These are phyloP conservation scores for Chunga burmeisteri DNA, from an alignment of 2,113 vertebrate species.

Conservation along the genomic window DNA sequence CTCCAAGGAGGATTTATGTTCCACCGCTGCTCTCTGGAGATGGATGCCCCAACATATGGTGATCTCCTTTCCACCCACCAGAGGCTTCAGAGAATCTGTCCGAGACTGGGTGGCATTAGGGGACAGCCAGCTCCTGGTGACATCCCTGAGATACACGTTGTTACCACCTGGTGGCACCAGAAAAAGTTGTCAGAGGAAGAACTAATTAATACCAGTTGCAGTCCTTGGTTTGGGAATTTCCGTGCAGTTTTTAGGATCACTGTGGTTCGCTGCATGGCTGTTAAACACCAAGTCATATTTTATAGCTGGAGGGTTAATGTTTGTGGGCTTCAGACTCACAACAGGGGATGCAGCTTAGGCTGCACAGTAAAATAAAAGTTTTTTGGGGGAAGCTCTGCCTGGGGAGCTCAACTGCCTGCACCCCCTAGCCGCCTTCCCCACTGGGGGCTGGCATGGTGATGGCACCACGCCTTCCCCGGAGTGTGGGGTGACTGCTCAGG, in stretches of 20 bases:
- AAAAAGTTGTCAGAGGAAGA: background rate
- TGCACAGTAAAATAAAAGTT: background rate
- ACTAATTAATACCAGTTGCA: conserved; percentile 14
- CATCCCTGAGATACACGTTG: background rate
- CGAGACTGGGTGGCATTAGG: fast-evolving
- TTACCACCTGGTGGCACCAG: conserved; percentile 63
- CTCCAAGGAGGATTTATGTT: background rate
- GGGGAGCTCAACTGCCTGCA: background rate
- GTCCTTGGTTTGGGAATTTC: background rate
- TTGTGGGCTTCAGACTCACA: background rate
- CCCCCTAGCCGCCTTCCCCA: background rate
- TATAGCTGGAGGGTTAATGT: conserved; percentile 6
- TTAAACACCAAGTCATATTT: background rate
- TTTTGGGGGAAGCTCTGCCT: background rate
- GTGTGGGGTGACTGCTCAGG: fast-evolving
- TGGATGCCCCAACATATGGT: fast-evolving
- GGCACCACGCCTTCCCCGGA: background rate
- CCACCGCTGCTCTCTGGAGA: background rate
- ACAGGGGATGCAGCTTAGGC: background rate
- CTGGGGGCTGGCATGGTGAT: background rate
- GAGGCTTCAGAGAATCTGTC: background rate
- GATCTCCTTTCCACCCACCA: background rate
- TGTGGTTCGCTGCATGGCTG: background rate
- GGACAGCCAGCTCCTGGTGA: background rate
- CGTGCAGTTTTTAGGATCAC: background rate